A percentile compares a stretch with the other conserved stretches of the same genome.
phyloP scores from a whole-genome alignment of 1,140 invertebrate species.

The Rhyzopertha dominica region DNA sequence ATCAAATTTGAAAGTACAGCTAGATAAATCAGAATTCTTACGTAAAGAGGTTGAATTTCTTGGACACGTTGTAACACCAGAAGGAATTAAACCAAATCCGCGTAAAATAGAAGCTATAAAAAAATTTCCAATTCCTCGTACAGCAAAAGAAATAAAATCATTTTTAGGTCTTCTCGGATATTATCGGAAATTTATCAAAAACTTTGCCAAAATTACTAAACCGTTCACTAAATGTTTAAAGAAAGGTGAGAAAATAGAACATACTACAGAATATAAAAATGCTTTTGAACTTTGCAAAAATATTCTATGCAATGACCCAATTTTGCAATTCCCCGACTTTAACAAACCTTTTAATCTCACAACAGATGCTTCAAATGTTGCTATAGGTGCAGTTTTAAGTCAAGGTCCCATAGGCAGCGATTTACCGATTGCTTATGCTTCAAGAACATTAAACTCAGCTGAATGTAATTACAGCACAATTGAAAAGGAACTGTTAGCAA shows the following conservation, averaged over 20 bases:
- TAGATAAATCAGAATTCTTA: slow-evolving; percentile 11
- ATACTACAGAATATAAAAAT: slow-evolving; percentile 11
- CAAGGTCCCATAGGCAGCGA: slow-evolving; percentile 32
- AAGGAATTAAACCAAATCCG: slow-evolving; percentile 21
- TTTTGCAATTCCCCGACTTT: slow-evolving; percentile 32
- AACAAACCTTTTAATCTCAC: slow-evolving; percentile 26
- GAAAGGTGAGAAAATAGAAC: slow-evolving; percentile 16
- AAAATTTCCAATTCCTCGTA: slow-evolving; percentile 18
- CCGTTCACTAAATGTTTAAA: slow-evolving; percentile 22
- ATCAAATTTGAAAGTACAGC: slow-evolving; percentile 16
- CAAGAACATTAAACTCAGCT: slow-evolving; percentile 20
- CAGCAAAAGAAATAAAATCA: slow-evolving; percentile 18
- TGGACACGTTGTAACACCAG: slow-evolving; percentile 8
- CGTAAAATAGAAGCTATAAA: slow-evolving; percentile 20
- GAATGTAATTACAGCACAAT: slow-evolving; percentile 34
- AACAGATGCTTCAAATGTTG: slow-evolving; percentile 25
- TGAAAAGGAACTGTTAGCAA: slow-evolving; percentile 44
- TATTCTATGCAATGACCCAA: slow-evolving; percentile 10
- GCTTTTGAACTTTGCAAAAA: slow-evolving; percentile 13
- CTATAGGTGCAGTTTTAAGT: slow-evolving; percentile 23
- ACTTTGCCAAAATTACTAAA: slow-evolving; percentile 26
- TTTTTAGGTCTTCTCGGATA: slow-evolving; percentile 10
- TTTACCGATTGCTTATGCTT: slow-evolving; percentile 26
- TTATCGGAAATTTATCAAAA: slow-evolving; percentile 23
- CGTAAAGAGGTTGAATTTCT: slow-evolving; percentile 5